Percentiles rank a stretch among this genome's conserved stretches.
Conservation (phyloP, 2,888 invertebrate genomes). For the Campoplex capitator region DNA sequence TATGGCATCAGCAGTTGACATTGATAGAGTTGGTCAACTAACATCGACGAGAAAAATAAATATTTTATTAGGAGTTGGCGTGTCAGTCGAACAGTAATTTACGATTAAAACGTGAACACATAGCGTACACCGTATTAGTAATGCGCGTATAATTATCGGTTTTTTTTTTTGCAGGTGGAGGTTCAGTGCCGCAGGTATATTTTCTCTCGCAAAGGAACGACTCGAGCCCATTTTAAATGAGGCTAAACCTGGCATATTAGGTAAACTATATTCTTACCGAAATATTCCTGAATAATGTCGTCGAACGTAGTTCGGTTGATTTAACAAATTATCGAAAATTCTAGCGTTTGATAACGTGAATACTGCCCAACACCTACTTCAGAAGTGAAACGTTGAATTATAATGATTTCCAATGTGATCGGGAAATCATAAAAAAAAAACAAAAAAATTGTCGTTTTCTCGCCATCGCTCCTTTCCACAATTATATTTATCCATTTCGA, state of each 20-base stretch:
- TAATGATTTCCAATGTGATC: background rate
- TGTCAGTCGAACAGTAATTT: conserved; percentile 1
- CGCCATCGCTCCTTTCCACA: background rate
- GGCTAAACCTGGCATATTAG: conserved; percentile 85
- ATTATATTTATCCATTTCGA: background rate
- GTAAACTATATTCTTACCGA: conserved; percentile 76
- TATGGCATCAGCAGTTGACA: background rate
- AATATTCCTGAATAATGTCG: background rate
- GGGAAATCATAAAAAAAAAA: conserved; percentile 22
- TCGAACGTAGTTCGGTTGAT: background rate
- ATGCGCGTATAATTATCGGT: conserved; percentile 55
- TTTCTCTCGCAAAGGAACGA: conserved; percentile 85
- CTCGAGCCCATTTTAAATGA: conserved; percentile 85
- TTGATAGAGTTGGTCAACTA: background rate
- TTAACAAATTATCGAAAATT: background rate
- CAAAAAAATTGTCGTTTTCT: background rate
- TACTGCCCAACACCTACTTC: too few species aligned
- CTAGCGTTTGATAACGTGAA: background rate
- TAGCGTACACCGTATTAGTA: conserved; percentile 9
- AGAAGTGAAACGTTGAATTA: background rate
- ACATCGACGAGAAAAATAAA: background rate
- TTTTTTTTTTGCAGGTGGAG: conserved; percentile 79
- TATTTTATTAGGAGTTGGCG: background rate
- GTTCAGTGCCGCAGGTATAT: conserved; percentile 84
- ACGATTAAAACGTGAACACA: background rate